Evolutionary conservation across 1,140 invertebrate species (phyloP).

Genomic region (Magallana ariakensis): DNA sequence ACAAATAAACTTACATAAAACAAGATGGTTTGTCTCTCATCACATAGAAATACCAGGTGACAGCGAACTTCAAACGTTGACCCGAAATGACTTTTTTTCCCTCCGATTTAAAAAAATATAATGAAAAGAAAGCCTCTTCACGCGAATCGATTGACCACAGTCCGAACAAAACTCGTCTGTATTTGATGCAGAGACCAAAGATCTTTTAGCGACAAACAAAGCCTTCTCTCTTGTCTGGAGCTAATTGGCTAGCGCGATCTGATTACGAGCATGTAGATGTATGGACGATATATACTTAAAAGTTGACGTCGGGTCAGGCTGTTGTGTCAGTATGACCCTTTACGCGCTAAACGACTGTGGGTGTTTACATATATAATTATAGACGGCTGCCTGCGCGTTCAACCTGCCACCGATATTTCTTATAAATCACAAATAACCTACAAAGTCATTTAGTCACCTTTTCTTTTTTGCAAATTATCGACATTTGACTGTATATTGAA

Average conservation of each 20-base stretch:
- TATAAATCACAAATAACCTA: neutral
- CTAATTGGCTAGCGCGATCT: conserved; percentile 26
- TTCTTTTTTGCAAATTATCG: neutral
- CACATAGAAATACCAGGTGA: neutral
- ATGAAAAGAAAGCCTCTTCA: neutral
- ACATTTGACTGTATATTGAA: neutral
- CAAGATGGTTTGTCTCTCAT: neutral
- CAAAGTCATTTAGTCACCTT: neutral
- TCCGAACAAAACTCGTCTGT: neutral
- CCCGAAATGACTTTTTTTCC: conserved; percentile 19
- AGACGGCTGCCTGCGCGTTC: neutral
- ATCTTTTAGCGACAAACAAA: neutral
- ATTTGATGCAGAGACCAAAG: neutral
- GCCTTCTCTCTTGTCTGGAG: neutral
- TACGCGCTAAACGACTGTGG: neutral
- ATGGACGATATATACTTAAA: conserved; percentile 27
- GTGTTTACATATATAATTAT: conserved; percentile 31
- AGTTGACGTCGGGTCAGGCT: conserved; percentile 25
- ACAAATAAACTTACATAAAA: neutral
- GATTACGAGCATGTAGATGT: conserved; percentile 30
- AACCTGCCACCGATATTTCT: neutral
- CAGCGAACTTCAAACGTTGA: neutral
- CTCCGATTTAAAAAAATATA: neutral
- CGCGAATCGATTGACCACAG: conserved; percentile 17
- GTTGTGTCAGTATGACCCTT: conserved; percentile 10